Conservation (phyloP, 1,140 invertebrate genomes). For the Ostrea edulis region DNA sequence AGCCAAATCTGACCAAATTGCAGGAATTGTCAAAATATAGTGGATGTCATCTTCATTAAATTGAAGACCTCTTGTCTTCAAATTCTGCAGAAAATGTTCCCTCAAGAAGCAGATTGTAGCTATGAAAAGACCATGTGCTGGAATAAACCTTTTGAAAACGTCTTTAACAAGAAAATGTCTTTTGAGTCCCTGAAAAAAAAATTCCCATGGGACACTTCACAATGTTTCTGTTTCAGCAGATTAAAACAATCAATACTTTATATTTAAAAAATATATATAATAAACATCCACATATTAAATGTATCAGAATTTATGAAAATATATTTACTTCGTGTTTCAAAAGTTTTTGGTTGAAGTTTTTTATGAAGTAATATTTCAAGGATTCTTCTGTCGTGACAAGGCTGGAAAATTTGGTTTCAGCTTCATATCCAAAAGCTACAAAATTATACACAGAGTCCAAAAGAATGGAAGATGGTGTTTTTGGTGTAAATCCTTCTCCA, state of each 20-base stretch:
- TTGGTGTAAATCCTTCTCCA: neutral
- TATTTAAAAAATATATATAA: neutral
- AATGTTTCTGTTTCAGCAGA: neutral
- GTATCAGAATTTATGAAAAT: neutral
- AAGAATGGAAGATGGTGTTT: constrained; percentile 34
- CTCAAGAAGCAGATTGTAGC: neutral
- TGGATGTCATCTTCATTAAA: neutral
- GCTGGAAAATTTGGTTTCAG: constrained; percentile 73
- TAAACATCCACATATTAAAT: neutral
- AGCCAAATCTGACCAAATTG: constrained; percentile 25
- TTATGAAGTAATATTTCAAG: constrained; percentile 82
- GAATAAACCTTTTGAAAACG: neutral
- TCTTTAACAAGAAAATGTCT: neutral
- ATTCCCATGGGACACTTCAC: neutral
- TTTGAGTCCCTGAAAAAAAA: neutral
- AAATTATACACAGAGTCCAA: neutral
- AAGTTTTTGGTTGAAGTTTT: constrained; percentile 83
- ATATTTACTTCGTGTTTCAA: neutral
- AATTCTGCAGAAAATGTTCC: neutral
- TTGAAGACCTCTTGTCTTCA: neutral
- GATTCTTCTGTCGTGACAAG: constrained; percentile 80
- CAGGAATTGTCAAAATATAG: constrained; percentile 11
- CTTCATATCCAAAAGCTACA: constrained; percentile 40
- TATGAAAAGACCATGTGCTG: constrained; percentile 5
- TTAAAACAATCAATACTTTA: neutral